A percentile compares a stretch with the other conserved stretches of the same genome.
Evolutionary conservation across 37 sponge, comb jelly and placozoan genomes (phyloP).

Genomic region (Beroe forskalii): DNA sequence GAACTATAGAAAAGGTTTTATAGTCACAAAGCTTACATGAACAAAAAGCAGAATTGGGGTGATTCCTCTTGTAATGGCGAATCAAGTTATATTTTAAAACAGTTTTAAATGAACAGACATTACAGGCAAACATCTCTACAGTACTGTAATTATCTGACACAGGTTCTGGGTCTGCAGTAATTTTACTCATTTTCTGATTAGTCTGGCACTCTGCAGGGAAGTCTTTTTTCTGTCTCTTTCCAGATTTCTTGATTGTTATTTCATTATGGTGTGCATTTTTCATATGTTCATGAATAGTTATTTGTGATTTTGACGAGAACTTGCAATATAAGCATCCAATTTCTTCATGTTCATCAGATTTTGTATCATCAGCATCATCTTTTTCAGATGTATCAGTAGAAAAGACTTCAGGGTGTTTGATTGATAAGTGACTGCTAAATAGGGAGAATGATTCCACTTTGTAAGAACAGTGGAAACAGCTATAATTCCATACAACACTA

Average conservation of each 20-base stretch:
- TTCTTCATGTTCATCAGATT: not conserved
- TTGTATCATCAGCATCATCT: not conserved
- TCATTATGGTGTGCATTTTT: not conserved
- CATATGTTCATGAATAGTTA: conserved; percentile 42
- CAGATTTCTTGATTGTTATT: not conserved
- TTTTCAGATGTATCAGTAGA: not conserved
- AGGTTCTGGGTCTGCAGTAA: not conserved
- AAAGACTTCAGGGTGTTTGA: not conserved
- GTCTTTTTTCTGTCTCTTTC: not conserved
- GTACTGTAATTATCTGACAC: no score
- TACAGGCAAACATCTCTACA: conserved; percentile 10
- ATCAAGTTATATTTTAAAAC: not conserved
- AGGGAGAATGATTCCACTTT: not conserved
- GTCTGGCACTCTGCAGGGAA: not conserved
- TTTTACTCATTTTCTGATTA: not conserved
- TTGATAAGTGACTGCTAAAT: not conserved
- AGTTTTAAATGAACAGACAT: conserved; percentile 8
- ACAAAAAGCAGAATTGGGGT: not conserved
- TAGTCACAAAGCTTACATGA: not conserved
- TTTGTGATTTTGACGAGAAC: conserved; percentile 5
- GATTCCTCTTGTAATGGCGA: conserved; percentile 27
- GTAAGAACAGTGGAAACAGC: conserved; percentile 32
- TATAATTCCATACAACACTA: conserved; percentile 41
- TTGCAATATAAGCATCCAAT: conserved; percentile 27
- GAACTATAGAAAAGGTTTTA: not conserved